Conservation (phyloP, 2,113 vertebrate genomes). For the Coptodon bakossiorum region DNA sequence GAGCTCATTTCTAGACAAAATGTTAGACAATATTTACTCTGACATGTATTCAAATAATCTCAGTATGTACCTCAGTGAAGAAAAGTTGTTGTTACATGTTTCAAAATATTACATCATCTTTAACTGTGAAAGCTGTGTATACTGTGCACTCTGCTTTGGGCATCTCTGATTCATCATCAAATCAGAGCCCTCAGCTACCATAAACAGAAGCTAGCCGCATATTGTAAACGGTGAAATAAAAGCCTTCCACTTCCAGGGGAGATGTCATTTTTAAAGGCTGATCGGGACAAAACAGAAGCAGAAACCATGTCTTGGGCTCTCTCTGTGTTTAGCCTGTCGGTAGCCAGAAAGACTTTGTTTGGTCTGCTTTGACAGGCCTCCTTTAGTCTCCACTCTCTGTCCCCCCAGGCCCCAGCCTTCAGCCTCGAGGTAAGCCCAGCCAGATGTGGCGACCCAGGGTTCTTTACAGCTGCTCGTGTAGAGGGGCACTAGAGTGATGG, state of each 20-base stretch:
- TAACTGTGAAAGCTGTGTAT: not conserved
- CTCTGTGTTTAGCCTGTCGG: constrained; percentile 23
- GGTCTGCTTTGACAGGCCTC: constrained; percentile 57
- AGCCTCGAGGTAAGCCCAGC: constrained; percentile 59
- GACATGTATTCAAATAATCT: not conserved
- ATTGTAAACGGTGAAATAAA: constrained; percentile 32
- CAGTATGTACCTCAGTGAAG: not conserved
- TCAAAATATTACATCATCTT: constrained; percentile 29
- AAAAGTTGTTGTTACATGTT: not conserved
- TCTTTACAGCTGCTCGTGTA: constrained; percentile 54
- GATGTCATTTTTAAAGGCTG: constrained; percentile 29
- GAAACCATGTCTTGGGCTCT: constrained; percentile 15
- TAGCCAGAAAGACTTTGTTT: constrained; percentile 48
- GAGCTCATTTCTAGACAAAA: not conserved
- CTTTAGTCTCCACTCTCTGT: constrained; percentile 44
- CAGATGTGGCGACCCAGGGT: constrained; percentile 68
- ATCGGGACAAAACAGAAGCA: constrained; percentile 37
- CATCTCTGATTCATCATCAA: constrained; percentile 6
- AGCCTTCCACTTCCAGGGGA: constrained; percentile 2
- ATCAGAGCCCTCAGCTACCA: not conserved
- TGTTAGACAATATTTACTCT: constrained; percentile 8
- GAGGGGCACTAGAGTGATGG: constrained; percentile 25
- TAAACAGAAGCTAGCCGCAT: constrained; percentile 10
- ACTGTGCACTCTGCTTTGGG: not conserved
- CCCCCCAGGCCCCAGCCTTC: constrained; percentile 40